These are phyloP conservation scores for Eueides isabella DNA, from an alignment of 1,140 invertebrate species.

Conservation along the genomic window DNA sequence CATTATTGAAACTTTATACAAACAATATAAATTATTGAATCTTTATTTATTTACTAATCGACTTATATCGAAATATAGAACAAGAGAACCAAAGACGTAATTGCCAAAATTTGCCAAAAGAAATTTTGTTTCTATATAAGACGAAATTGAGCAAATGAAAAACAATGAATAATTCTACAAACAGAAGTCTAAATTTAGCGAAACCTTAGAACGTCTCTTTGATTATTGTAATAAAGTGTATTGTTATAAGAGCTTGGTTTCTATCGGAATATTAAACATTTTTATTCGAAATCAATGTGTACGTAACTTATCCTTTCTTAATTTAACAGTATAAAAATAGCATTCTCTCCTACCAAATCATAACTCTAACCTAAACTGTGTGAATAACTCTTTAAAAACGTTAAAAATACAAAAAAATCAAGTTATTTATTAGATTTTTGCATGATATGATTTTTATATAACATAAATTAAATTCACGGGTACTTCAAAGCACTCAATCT, in stretches of 20 bases:
- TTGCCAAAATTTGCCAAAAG: neutral
- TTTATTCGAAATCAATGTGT: neutral
- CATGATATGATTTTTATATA: too few relatives aligned
- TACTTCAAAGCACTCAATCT: neutral
- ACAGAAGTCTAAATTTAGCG: constrained; percentile 2
- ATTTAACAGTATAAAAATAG: too few relatives aligned
- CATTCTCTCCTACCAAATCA: too few relatives aligned
- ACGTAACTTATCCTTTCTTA: neutral
- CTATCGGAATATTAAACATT: neutral
- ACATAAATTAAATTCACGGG: too few relatives aligned
- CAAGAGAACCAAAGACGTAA: neutral
- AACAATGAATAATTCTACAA: constrained; percentile 8
- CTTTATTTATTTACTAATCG: too few relatives aligned
- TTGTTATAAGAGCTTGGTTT: neutral
- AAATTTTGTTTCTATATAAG: neutral
- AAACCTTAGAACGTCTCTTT: constrained; percentile 1
- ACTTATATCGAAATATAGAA: too few relatives aligned
- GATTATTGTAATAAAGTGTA: neutral
- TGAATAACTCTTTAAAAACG: too few relatives aligned
- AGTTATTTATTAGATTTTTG: too few relatives aligned
- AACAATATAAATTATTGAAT: too few relatives aligned
- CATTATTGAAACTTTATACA: too few relatives aligned
- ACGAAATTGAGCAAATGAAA: neutral
- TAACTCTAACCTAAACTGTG: too few relatives aligned
- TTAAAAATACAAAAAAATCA: too few relatives aligned